Conservation (phyloP, 2,113 vertebrate species). For the Grallaria varia region DNA sequence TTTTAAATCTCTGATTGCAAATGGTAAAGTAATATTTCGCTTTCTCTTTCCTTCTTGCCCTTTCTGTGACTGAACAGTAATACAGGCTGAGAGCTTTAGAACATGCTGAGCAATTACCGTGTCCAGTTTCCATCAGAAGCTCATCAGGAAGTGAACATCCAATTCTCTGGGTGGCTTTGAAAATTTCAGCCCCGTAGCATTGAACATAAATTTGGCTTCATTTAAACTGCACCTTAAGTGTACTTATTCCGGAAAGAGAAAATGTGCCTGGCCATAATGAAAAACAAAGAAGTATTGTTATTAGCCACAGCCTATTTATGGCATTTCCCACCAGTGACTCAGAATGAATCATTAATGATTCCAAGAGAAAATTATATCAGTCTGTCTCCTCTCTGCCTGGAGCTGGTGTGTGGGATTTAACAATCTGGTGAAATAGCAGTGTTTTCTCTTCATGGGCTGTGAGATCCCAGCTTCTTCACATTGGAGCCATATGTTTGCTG, state of each 20-base stretch:
- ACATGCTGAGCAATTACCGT: background rate
- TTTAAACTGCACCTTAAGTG: background rate
- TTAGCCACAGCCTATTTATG: constrained; percentile 51
- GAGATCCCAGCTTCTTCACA: background rate
- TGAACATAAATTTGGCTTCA: background rate
- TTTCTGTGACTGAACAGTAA: background rate
- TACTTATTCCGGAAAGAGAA: constrained; percentile 6
- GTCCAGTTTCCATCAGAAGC: background rate
- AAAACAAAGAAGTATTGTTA: constrained; percentile 44
- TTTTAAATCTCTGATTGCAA: background rate
- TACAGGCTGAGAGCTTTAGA: background rate
- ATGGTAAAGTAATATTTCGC: background rate
- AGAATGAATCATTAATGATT: constrained; percentile 65
- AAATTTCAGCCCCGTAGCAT: background rate
- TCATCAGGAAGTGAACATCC: background rate
- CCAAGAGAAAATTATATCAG: background rate
- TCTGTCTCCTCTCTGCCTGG: constrained; percentile 37
- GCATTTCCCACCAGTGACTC: constrained; percentile 51
- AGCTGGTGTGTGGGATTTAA: constrained; percentile 27
- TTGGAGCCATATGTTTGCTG: constrained; percentile 5
- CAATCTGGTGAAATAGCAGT: background rate
- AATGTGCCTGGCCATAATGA: background rate
- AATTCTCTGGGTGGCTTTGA: background rate
- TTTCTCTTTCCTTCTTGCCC: background rate
- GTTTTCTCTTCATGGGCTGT: background rate